These are phyloP conservation scores for Physeter macrocephalus DNA, from an alignment of 2,113 vertebrate genomes.

Conservation along the genomic window DNA sequence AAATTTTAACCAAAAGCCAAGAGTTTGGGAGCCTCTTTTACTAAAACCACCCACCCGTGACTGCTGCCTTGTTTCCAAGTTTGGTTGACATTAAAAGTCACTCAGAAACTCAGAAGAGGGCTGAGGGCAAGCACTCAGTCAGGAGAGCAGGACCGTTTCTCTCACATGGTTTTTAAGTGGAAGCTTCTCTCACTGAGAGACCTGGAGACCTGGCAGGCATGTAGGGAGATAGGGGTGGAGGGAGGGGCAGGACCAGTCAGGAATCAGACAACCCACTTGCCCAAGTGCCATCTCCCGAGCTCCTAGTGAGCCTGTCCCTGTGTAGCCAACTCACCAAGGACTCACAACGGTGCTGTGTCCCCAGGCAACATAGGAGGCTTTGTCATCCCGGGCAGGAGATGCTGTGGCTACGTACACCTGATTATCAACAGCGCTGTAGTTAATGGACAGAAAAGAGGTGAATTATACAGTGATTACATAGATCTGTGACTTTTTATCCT, in stretches of 20 bases:
- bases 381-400: slow-evolving; percentile 94
- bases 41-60: neutral
- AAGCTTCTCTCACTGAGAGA: neutral
- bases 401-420: slow-evolving; percentile 91
- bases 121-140: neutral
- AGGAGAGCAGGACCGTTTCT: neutral
- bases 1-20: slow-evolving; percentile 26
- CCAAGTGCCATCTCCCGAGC: neutral
- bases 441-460: neutral
- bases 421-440: slow-evolving; percentile 92
- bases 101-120: neutral
- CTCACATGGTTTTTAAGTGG: neutral
- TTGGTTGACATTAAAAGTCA: neutral
- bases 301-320: neutral
- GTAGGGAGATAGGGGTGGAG: fast-evolving
- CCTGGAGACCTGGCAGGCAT: neutral
- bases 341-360: slow-evolving; percentile 94
- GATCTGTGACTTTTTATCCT: neutral
- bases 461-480: neutral
- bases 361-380: slow-evolving; percentile 93
- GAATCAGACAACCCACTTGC: neutral
- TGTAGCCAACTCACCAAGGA: slow-evolving; percentile 88
- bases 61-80: neutral
- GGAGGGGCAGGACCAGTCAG: neutral
- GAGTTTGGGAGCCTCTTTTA: neutral